Percentiles rank a stretch among this genome's conserved stretches.
Conservation (phyloP, 2,888 invertebrate species). For the Autographa pulchrina region DNA sequence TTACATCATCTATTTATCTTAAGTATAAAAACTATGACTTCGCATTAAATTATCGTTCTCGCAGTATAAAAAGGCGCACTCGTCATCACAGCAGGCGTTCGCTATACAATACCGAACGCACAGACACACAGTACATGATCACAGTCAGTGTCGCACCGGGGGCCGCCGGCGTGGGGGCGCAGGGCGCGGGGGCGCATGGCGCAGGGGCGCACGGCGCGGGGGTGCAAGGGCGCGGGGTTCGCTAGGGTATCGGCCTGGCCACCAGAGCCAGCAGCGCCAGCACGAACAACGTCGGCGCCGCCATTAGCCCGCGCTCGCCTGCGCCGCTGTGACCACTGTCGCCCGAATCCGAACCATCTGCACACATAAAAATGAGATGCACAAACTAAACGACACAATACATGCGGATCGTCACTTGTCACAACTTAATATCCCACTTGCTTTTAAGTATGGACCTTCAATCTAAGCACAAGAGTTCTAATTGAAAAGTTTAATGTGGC, state of each 20-base stretch:
- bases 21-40: conserved; percentile 90
- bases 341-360: conserved; percentile 68
- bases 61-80: conserved; percentile 83
- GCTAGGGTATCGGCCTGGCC: conserved; percentile 50
- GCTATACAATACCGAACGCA: conserved; percentile 83
- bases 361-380: conserved; percentile 50
- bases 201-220: conserved; percentile 13
- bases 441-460: not conserved
- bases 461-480: not conserved
- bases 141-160: conserved; percentile 82
- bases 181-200: conserved; percentile 50
- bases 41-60: conserved; percentile 87
- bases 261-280: conserved; percentile 48
- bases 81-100: conserved; percentile 82
- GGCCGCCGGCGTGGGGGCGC: conserved; percentile 8
- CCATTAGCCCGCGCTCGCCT: conserved; percentile 30
- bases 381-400: conserved; percentile 42
- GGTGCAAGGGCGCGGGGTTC: conserved; percentile 54
- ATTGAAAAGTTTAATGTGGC: not conserved
- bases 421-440: conserved; percentile 22
- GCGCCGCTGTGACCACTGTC: conserved; percentile 66
- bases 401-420: not conserved
- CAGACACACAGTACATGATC: conserved; percentile 81
- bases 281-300: conserved; percentile 48
- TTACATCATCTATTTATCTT: conserved; percentile 89